phyloP scores from a whole-genome alignment of 2,888 invertebrate genomes.

The Pasiphila rectangulata region DNA sequence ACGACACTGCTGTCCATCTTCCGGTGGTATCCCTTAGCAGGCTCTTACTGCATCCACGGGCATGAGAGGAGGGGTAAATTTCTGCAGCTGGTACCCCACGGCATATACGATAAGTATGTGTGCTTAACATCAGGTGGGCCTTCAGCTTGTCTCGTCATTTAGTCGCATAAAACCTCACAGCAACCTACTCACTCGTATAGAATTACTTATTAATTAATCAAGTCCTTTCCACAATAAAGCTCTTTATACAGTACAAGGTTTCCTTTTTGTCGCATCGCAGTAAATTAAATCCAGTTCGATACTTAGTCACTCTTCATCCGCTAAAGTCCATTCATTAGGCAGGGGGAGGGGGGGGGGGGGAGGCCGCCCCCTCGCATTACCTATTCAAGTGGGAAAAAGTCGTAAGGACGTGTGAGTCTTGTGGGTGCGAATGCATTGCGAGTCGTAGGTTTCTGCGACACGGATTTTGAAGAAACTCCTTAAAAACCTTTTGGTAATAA shows the following conservation, averaged over 20 bases:
- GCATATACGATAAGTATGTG: too few species aligned
- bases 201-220: not conserved
- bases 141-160: too few species aligned
- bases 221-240: constrained; percentile 7
- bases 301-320: constrained; percentile 42
- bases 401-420: constrained; percentile 40
- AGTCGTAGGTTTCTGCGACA: not conserved
- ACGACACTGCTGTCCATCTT: too few species aligned
- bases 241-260: constrained; percentile 17
- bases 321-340: constrained; percentile 53
- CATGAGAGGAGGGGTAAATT: too few species aligned
- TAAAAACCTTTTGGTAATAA: too few species aligned
- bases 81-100: too few species aligned
- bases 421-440: constrained; percentile 7
- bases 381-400: constrained; percentile 53
- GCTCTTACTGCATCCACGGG: too few species aligned
- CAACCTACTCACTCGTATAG: too few species aligned
- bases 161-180: too few species aligned
- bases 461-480: not conserved
- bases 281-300: constrained; percentile 36
- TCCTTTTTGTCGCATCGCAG: constrained; percentile 28
- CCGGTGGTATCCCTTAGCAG: too few species aligned
- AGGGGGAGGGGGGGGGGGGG: constrained; percentile 38
- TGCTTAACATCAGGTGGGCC: too few species aligned
- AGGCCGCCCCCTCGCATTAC: constrained; percentile 48